Evolutionary conservation across 2,797 vertebrate genomes (phyloP).

Genomic region (Hydrocynus forskahlii): DNA sequence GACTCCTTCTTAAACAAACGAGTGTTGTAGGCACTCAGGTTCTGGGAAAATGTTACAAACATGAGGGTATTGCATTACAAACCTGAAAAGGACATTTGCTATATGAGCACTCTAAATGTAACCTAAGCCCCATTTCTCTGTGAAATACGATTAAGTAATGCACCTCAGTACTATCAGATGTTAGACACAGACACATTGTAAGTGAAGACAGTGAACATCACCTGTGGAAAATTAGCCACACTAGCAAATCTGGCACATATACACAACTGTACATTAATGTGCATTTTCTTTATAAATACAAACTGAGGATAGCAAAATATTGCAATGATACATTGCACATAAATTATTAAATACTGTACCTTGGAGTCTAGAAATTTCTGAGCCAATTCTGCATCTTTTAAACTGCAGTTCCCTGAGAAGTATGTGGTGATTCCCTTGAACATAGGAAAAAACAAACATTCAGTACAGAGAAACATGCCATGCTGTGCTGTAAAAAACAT

Average conservation of each 20-base stretch:
- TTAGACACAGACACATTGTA: not conserved
- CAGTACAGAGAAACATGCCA: not conserved
- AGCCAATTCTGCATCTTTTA: slow-evolving; percentile 89
- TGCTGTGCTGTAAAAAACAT: not conserved
- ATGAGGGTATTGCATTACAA: slow-evolving; percentile 24
- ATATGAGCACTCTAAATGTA: slow-evolving; percentile 7
- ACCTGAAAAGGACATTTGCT: not conserved
- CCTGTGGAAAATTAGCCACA: not conserved
- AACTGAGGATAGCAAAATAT: too few species aligned
- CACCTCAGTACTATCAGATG: not conserved
- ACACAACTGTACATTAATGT: too few species aligned
- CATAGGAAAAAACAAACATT: slow-evolving; percentile 2
- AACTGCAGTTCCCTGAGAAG: slow-evolving; percentile 88
- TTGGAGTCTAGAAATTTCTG: slow-evolving; percentile 92
- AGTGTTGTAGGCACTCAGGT: slow-evolving; percentile 92
- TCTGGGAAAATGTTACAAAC: slow-evolving; percentile 69
- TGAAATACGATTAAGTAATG: not conserved
- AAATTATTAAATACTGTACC: slow-evolving; percentile 68
- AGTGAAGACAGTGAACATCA: not conserved
- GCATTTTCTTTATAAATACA: not conserved
- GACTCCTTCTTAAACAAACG: slow-evolving; percentile 85
- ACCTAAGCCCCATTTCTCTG: not conserved
- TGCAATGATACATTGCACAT: not conserved
- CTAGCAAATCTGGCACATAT: not conserved
- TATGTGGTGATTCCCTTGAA: slow-evolving; percentile 88